Percentiles rank a stretch among this genome's conserved stretches.
These are phyloP conservation scores for Alitta virens DNA, from an alignment of 2,888 invertebrate species.

Conservation along the genomic window DNA sequence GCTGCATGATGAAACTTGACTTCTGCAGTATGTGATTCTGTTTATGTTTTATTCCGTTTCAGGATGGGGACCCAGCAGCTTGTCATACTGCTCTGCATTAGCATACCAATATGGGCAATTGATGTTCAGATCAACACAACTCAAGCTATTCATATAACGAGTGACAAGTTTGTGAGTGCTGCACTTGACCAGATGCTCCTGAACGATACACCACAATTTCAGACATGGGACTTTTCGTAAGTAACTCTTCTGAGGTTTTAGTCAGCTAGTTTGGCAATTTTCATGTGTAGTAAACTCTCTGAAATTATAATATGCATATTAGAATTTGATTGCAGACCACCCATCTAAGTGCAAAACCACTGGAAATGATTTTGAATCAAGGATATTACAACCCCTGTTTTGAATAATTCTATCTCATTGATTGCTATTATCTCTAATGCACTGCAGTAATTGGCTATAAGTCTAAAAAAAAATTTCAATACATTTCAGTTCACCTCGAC, in stretches of 20 bases:
- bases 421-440: background rate
- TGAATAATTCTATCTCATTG: background rate
- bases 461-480: background rate
- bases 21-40: no score
- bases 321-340: background rate
- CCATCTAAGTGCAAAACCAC: background rate
- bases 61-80: no score
- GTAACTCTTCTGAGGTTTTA: background rate
- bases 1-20: no score
- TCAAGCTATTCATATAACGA: background rate
- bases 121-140: background rate
- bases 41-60: no score
- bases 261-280: background rate
- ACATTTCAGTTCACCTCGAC: background rate
- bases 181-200: background rate
- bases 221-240: background rate
- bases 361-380: background rate
- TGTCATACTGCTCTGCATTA: no score
- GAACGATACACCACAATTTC: background rate
- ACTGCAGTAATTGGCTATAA: background rate
- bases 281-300: background rate
- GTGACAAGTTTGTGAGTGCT: background rate
- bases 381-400: background rate
- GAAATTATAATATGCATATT: background rate
- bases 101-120: background rate